Conservation (phyloP, 2,888 invertebrate species). For the Coecobrya sp. region DNA sequence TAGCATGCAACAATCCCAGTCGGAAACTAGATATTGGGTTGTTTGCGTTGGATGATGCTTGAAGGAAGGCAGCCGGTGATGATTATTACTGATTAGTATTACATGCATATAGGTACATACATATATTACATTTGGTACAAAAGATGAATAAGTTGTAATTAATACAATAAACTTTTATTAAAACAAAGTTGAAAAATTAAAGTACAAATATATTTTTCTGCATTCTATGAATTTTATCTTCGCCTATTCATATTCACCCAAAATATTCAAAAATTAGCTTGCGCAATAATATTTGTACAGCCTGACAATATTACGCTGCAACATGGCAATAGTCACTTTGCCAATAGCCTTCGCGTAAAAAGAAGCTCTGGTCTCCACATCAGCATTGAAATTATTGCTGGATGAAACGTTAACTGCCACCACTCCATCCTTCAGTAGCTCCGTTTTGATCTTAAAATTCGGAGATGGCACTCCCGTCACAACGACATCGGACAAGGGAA, state of each 20-base stretch:
- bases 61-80: not conserved
- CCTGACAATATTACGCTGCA: slow-evolving; percentile 81
- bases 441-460: slow-evolving; percentile 77
- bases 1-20: not conserved
- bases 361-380: slow-evolving; percentile 76
- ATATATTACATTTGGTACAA: too few species aligned
- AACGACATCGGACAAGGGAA: slow-evolving; percentile 82
- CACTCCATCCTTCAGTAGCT: slow-evolving; percentile 81
- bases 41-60: not conserved
- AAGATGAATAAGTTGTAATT: too few species aligned
- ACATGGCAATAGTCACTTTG: slow-evolving; percentile 83
- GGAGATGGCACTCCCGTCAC: slow-evolving; percentile 81
- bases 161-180: too few species aligned
- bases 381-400: slow-evolving; percentile 79
- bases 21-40: not conserved
- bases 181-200: too few species aligned
- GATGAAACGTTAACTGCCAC: slow-evolving; percentile 83
- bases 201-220: too few species aligned
- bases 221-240: too few species aligned
- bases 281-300: slow-evolving; percentile 71
- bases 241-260: too few species aligned
- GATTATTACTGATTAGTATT: too few species aligned
- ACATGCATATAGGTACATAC: too few species aligned
- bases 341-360: slow-evolving; percentile 80
- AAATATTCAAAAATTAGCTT: not conserved